phyloP scores from a whole-genome alignment of 2,888 invertebrate genomes.

The Horisme vitalbata region DNA sequence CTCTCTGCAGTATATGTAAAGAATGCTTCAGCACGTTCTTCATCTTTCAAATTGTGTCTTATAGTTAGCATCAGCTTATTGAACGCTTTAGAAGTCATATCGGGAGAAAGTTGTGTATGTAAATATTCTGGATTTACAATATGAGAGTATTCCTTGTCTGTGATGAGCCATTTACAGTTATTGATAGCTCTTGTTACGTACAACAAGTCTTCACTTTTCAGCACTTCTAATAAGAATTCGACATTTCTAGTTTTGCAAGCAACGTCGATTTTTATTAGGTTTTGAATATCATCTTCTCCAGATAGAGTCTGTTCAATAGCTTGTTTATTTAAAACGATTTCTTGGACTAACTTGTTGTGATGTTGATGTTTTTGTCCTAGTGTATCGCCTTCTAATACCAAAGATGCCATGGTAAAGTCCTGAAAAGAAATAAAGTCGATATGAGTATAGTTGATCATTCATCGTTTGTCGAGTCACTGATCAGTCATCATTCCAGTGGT shows the following conservation, averaged over 20 bases:
- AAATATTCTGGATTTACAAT: constrained; percentile 63
- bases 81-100: constrained; percentile 56
- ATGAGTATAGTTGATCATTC: too few species aligned
- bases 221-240: constrained; percentile 45
- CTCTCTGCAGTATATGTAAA: constrained; percentile 50
- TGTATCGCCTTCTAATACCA: constrained; percentile 44
- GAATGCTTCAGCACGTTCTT: constrained; percentile 57
- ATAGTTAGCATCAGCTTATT: constrained; percentile 57
- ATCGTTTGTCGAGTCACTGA: too few species aligned
- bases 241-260: constrained; percentile 47
- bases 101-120: constrained; percentile 49
- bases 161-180: constrained; percentile 57
- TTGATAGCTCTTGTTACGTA: constrained; percentile 63
- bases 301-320: constrained; percentile 10
- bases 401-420: constrained; percentile 54
- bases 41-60: constrained; percentile 55
- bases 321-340: constrained; percentile 25
- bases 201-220: constrained; percentile 55
- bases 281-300: constrained; percentile 42
- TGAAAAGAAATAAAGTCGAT: too few species aligned
- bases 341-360: constrained; percentile 31
- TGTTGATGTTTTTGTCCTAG: constrained; percentile 44
- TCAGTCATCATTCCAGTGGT: too few species aligned
- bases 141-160: constrained; percentile 53
- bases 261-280: constrained; percentile 54